Evolutionary conservation across 1,140 invertebrate genomes (phyloP).

Genomic region (Anastrepha obliqua): DNA sequence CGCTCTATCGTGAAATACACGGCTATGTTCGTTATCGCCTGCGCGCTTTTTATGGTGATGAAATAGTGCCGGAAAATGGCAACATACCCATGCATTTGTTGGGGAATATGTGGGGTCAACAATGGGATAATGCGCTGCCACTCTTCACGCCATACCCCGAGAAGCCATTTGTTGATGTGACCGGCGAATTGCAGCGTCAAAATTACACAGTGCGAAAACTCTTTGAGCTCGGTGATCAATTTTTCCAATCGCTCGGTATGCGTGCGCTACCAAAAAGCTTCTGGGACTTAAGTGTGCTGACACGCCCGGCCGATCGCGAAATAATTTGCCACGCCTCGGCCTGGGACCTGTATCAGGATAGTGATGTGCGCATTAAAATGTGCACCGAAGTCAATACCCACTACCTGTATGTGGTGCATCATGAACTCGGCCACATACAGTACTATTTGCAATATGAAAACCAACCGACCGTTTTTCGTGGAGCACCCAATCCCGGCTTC

Average conservation of each 20-base stretch:
- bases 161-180: slow-evolving; percentile 79
- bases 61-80: slow-evolving; percentile 67
- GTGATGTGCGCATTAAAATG: slow-evolving; percentile 83
- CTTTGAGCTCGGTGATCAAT: slow-evolving; percentile 83
- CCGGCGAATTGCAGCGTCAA: slow-evolving; percentile 73
- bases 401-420: slow-evolving; percentile 84
- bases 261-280: slow-evolving; percentile 86
- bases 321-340: slow-evolving; percentile 86
- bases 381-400: slow-evolving; percentile 83
- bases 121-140: slow-evolving; percentile 83
- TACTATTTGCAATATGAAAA: slow-evolving; percentile 84
- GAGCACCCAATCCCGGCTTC: slow-evolving; percentile 86
- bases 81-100: slow-evolving; percentile 73
- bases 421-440: slow-evolving; percentile 87
- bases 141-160: slow-evolving; percentile 81
- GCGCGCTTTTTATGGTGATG: slow-evolving; percentile 74
- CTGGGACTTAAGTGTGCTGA: slow-evolving; percentile 87
- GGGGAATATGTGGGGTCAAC: slow-evolving; percentile 86
- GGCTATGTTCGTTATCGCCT: slow-evolving; percentile 79
- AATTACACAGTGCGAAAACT: slow-evolving; percentile 73
- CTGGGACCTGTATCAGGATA: slow-evolving; percentile 84
- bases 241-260: slow-evolving; percentile 90
- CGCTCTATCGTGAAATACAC: slow-evolving; percentile 80
- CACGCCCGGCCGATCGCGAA: slow-evolving; percentile 78
- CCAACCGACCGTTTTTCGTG: slow-evolving; percentile 79